Percentiles rank a stretch among this genome's conserved stretches.
Evolutionary conservation across 1,140 invertebrate species (phyloP).

Genomic region (Drosophila arawakana): DNA sequence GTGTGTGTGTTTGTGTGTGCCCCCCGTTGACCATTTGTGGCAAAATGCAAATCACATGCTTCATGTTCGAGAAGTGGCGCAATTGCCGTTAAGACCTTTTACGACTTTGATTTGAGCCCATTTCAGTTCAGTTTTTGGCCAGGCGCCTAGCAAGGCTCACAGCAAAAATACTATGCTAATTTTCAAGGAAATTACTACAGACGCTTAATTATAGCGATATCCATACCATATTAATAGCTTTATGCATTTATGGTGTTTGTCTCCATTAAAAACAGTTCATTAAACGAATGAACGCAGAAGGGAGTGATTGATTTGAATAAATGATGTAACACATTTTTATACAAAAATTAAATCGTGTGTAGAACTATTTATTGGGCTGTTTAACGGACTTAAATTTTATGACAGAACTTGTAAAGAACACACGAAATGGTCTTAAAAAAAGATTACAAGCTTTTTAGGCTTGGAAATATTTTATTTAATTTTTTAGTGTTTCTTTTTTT

Average conservation of each 20-base stretch:
- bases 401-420: no score
- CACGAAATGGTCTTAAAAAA: no score
- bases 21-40: constrained; percentile 39
- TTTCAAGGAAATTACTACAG: constrained; percentile 52
- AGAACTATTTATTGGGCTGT: no score
- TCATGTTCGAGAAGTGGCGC: constrained; percentile 48
- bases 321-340: neutral
- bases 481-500: no score
- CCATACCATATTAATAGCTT: constrained; percentile 44
- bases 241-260: constrained; percentile 42
- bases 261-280: constrained; percentile 33
- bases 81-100: constrained; percentile 63
- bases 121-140: constrained; percentile 34
- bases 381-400: no score
- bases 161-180: constrained; percentile 70
- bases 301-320: constrained; percentile 6
- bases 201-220: constrained; percentile 56
- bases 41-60: constrained; percentile 65
- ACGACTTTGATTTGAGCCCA: constrained; percentile 30
- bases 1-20: constrained; percentile 7
- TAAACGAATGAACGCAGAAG: neutral
- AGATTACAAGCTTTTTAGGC: no score
- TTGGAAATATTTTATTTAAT: neutral
- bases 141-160: constrained; percentile 55
- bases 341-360: no score